These are phyloP conservation scores for Stegophylla sp. DNA, from an alignment of 2,888 invertebrate genomes.

Conservation along the genomic window DNA sequence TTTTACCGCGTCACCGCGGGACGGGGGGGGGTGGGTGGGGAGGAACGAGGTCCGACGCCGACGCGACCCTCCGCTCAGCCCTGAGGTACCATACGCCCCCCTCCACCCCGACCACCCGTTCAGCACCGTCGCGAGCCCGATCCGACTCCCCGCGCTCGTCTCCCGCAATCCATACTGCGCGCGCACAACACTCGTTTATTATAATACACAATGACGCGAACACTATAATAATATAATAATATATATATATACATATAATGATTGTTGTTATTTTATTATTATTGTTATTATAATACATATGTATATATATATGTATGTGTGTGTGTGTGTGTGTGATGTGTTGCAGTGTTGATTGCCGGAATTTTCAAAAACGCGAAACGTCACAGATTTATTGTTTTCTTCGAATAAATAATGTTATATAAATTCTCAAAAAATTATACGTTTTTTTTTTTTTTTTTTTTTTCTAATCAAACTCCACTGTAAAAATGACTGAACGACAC, in stretches of 20 bases:
- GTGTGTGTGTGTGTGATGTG: no score
- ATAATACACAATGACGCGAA: no score
- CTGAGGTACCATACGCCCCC: no score
- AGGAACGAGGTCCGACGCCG: constrained; percentile 4
- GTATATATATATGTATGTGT: no score
- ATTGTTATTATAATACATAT: neutral
- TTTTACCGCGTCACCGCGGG: constrained; percentile 57
- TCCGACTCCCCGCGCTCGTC: neutral
- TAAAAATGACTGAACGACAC: no score
- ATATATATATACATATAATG: neutral
- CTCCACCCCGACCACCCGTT: neutral
- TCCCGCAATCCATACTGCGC: neutral
- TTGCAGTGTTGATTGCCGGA: no score
- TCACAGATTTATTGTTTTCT: neutral
- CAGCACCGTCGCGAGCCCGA: neutral
- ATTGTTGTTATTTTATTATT: neutral
- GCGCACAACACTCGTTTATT: no score
- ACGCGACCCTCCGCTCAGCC: constrained; percentile 14
- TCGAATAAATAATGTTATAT: no score
- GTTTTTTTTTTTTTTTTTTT: no score
- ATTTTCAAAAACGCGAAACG: neutral
- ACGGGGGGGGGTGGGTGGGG: no score
- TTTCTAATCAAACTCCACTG: no score
- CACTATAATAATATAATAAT: neutral
- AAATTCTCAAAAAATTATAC: no score